Conservation (phyloP, 2,113 vertebrate species). For the Isichthys henryi region DNA sequence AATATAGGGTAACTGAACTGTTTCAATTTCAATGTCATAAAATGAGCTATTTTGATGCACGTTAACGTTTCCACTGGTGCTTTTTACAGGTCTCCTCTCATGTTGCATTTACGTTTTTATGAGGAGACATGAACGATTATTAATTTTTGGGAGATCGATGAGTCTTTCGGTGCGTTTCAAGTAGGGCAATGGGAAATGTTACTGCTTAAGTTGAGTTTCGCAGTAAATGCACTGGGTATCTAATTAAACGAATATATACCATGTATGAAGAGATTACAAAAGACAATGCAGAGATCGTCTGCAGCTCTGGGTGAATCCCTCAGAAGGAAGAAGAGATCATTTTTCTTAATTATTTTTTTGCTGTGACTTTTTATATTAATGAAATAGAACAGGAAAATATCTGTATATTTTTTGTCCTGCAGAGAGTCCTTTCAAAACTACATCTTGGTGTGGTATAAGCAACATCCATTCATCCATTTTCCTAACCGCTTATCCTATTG, state of each 20-base stretch:
- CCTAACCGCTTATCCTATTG: too few species aligned
- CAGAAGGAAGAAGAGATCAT: not conserved
- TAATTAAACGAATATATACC: not conserved
- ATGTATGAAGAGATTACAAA: not conserved
- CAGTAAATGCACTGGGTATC: not conserved
- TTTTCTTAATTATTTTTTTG: not conserved
- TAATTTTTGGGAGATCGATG: not conserved
- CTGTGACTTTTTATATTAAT: not conserved
- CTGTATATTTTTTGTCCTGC: not conserved
- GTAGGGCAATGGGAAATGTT: not conserved
- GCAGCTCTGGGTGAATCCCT: not conserved
- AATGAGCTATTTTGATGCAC: not conserved
- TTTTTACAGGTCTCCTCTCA: not conserved
- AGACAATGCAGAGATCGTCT: not conserved
- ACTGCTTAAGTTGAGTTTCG: not conserved
- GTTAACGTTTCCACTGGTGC: not conserved
- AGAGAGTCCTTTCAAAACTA: not conserved
- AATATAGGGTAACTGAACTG: not conserved
- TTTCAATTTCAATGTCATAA: not conserved
- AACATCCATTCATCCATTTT: not conserved
- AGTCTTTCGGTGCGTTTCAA: not conserved
- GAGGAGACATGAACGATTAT: not conserved
- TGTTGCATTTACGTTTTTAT: not conserved
- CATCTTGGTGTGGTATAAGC: not conserved
- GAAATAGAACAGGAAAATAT: not conserved